Base-by-base conservation (phyloP, 1,140 invertebrate species). In the Drosophila leontia region DNA sequence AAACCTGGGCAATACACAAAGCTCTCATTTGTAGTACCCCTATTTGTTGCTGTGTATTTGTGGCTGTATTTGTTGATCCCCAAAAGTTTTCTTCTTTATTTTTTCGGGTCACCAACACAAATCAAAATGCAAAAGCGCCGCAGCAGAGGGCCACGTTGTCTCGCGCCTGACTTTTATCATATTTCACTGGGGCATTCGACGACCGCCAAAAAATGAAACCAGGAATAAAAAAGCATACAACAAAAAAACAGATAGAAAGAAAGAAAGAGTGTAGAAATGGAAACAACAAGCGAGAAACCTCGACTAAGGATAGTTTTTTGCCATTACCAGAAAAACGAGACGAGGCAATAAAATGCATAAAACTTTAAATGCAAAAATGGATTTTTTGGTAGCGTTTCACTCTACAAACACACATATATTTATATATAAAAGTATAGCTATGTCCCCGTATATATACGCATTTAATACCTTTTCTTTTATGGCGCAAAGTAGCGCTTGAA, bases 61-160 rank as follows among this genome's bases (percentile, higher is more conserved):
- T 32, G 34, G 3, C 42, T 44, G 44, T 51, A 63, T 53, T 62
- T 58, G 8, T 7, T 58, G 51, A 15, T 34, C 51, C 48, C 51
- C 53, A 23, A 55, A 39, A 39, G 12, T 59, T 32, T 45, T 23
- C 41, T 23, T 42, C 39, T 35, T 51, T 62, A 13, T 42, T 75
- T 77, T 87, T 88, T 75, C 70, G 58, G 85, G 84, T 88, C 85
- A 88, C 72, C 76, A 72, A 90, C 84, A 90, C 84, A 88, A 88
- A 88, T 88, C 84, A 88, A 84, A 90, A 84, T 41, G 85, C 80
- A 88, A 88, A 84, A 84, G 83, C 80, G 75, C 61, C 69, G 35
- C 53, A 29, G 37, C 29, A 15, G 37, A 53, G 47, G 37, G 45
- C 35, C 29, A 55, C 63, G 62, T 55, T 42, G 51, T 59, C 57